A percentile compares a stretch with the other conserved stretches of the same genome.
These are phyloP conservation scores for Cybosia mesomella DNA, from an alignment of 2,888 invertebrate species.

Conservation along the genomic window DNA sequence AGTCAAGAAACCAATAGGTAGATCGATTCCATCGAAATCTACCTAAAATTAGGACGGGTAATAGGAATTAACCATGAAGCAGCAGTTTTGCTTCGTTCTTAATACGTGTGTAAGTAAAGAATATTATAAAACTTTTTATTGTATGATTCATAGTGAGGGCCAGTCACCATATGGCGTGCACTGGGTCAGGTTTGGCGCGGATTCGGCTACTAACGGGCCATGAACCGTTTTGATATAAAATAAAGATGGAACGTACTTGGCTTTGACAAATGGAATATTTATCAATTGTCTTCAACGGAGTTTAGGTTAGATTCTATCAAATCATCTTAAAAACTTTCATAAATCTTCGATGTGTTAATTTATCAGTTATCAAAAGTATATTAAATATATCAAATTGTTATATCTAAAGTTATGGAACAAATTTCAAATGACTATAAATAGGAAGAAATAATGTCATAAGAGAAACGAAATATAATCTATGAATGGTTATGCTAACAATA, in stretches of 20 bases:
- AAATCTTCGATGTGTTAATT: neutral
- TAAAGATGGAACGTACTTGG: neutral
- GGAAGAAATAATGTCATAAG: neutral
- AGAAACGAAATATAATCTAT: neutral
- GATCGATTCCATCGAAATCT: too few species aligned
- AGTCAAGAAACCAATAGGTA: too few species aligned
- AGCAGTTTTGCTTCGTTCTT: neutral
- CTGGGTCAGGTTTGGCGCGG: constrained; percentile 39
- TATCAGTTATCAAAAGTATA: too few species aligned
- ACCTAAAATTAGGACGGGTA: neutral
- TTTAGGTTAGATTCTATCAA: neutral
- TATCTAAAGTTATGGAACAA: too few species aligned
- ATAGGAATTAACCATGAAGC: neutral
- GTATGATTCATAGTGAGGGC: constrained; percentile 57
- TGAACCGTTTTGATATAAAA: constrained; percentile 4
- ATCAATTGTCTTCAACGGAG: neutral
- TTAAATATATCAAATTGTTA: too few species aligned
- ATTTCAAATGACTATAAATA: neutral
- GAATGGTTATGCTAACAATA: neutral
- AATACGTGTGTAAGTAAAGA: neutral
- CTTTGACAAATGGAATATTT: neutral
- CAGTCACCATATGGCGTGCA: constrained; percentile 70
- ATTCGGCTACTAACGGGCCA: constrained; percentile 23
- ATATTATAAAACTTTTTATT: constrained; percentile 10
- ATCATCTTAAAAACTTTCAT: neutral